Evolutionary conservation across 2,113 vertebrate species (phyloP).

Genomic region (Procapra przewalskii): DNA sequence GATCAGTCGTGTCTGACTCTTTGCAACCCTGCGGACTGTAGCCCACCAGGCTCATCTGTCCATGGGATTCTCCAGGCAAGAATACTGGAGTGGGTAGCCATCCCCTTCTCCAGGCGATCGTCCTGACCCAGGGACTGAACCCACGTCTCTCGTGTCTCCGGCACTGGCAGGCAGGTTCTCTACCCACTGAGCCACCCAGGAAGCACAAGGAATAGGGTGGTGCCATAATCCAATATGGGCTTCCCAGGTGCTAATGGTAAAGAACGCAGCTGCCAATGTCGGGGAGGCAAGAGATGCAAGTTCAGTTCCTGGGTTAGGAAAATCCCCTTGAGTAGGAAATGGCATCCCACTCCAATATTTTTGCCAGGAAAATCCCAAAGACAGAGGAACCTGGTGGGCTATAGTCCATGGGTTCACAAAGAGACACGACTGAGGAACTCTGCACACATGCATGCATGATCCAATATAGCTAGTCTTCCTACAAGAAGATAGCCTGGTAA

Average conservation of each 20-base stretch:
- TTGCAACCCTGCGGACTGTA: neutral
- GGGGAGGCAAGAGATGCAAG: neutral
- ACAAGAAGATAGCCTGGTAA: neutral
- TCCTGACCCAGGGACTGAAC: neutral
- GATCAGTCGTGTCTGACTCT: neutral
- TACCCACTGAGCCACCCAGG: neutral
- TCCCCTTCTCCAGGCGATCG: neutral
- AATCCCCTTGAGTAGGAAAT: neutral
- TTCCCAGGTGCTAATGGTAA: neutral
- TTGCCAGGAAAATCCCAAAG: neutral
- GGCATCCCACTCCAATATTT: neutral
- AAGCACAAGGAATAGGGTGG: neutral
- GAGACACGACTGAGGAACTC: neutral
- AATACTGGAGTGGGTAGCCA: neutral
- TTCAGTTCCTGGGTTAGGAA: neutral
- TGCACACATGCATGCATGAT: accelerated
- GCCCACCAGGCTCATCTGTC: neutral
- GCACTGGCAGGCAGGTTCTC: neutral
- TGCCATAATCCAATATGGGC: neutral
- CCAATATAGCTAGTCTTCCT: neutral
- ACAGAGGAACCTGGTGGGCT: neutral
- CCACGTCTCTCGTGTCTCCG: neutral
- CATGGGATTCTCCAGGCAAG: neutral
- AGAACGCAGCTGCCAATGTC: neutral
- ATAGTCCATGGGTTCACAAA: neutral